These are phyloP conservation scores for Leptinotarsa tumamoca DNA, from an alignment of 2,888 invertebrate species.

Conservation along the genomic window DNA sequence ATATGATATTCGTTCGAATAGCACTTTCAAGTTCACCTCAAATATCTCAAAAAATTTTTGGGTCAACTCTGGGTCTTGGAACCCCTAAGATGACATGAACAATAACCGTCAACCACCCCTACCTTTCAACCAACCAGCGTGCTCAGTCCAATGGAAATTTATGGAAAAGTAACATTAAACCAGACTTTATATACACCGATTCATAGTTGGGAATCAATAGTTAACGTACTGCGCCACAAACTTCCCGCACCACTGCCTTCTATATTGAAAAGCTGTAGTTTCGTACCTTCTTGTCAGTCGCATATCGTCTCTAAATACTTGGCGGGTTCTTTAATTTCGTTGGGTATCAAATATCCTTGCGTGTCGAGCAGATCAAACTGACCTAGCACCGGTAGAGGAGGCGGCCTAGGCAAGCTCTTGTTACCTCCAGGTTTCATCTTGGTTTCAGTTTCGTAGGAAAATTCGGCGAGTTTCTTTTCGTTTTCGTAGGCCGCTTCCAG, in stretches of 20 bases:
- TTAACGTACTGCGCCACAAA: slow-evolving; percentile 14
- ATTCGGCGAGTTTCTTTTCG: slow-evolving; percentile 27
- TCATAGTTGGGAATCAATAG: background rate
- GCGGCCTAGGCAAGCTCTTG: slow-evolving; percentile 67
- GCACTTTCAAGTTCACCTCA: too few relatives aligned
- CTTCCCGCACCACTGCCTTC: background rate
- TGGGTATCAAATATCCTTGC: slow-evolving; percentile 77
- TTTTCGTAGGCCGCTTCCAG: slow-evolving; percentile 67
- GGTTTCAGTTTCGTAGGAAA: slow-evolving; percentile 24
- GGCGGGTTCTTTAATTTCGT: slow-evolving; percentile 61
- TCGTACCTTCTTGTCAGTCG: slow-evolving; percentile 58
- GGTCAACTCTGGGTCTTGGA: too few relatives aligned
- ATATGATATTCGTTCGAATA: too few relatives aligned
- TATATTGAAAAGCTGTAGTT: background rate
- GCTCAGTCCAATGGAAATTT: background rate
- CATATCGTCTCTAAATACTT: slow-evolving; percentile 62
- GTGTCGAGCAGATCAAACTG: slow-evolving; percentile 72
- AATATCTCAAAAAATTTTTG: too few relatives aligned
- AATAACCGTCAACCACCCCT: too few relatives aligned
- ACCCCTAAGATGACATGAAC: too few relatives aligned
- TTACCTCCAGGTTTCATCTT: slow-evolving; percentile 34
- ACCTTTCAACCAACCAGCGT: background rate
- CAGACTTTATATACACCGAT: background rate
- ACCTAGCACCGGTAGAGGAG: slow-evolving; percentile 68
- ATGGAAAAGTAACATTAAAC: background rate